Conservation (phyloP, 2,113 vertebrate genomes). For the Coptodon rendalli region DNA sequence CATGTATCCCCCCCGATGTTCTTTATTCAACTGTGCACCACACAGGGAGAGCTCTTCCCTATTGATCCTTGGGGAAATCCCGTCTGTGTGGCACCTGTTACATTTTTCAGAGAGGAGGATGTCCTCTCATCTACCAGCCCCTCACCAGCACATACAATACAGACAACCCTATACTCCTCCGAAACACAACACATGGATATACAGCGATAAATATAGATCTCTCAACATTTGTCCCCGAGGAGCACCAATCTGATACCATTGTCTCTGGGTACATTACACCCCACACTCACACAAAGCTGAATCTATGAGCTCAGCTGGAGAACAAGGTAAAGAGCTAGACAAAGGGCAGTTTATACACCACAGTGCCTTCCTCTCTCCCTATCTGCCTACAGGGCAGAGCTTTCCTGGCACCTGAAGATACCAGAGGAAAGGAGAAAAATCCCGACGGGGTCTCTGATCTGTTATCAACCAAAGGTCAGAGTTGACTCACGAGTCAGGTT, state of each 20-base stretch:
- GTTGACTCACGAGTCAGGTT: slow-evolving; percentile 10
- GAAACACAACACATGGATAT: slow-evolving; percentile 20
- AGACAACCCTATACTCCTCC: not conserved
- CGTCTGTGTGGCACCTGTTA: slow-evolving; percentile 33
- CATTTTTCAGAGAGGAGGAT: slow-evolving; percentile 17
- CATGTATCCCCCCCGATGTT: not conserved
- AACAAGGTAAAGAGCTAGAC: slow-evolving; percentile 14
- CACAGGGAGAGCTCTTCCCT: not conserved
- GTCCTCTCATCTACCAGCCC: not conserved
- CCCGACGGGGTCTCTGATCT: slow-evolving; percentile 3
- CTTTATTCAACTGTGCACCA: not conserved
- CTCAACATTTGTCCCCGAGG: slow-evolving; percentile 8
- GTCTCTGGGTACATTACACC: slow-evolving; percentile 11
- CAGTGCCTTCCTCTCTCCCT: slow-evolving; percentile 8
- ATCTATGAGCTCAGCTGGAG: not conserved
- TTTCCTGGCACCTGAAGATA: slow-evolving; percentile 5
- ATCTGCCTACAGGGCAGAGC: slow-evolving; percentile 40
- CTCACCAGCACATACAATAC: slow-evolving; percentile 3
- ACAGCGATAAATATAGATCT: slow-evolving; percentile 42
- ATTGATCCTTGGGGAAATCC: not conserved
- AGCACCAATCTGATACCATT: slow-evolving; percentile 37
- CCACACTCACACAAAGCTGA: slow-evolving; percentile 13
- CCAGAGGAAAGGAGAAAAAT: slow-evolving; percentile 11
- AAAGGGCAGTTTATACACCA: slow-evolving; percentile 18
- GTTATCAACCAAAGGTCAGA: not conserved